phyloP scores from a whole-genome alignment of 2,888 invertebrate genomes.

The Tricholauxania praeusta region DNA sequence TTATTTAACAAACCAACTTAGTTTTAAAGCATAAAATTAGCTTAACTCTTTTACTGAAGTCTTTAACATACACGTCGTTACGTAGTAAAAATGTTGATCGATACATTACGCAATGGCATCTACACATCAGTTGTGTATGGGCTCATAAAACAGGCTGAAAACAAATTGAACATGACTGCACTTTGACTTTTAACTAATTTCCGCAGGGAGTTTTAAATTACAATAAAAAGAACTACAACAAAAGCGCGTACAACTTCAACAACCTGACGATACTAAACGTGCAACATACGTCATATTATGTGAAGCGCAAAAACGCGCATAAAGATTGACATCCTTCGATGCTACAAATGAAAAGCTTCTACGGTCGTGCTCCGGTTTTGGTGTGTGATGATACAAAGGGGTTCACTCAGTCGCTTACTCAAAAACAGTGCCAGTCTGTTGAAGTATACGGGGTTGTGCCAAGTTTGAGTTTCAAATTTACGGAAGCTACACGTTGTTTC shows the following conservation, averaged over 20 bases:
- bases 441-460: background rate
- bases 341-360: background rate
- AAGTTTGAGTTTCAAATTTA: background rate
- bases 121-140: background rate
- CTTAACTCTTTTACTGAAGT: background rate
- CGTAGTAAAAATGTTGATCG: background rate
- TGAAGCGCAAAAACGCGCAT: conserved; percentile 4
- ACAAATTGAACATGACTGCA: too few relatives aligned
- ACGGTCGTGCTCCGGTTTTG: background rate
- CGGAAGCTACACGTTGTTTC: background rate
- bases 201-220: conserved; percentile 9
- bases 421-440: background rate
- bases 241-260: background rate
- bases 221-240: background rate
- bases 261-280: background rate
- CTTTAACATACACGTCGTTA: background rate
- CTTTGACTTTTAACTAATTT: background rate
- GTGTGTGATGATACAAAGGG: background rate
- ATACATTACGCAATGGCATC: background rate
- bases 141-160: too few relatives aligned
- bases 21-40: too few relatives aligned
- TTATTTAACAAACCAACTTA: too few relatives aligned
- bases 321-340: conserved; percentile 16
- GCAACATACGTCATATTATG: background rate
- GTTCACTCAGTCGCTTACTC: background rate